Evolutionary conservation across 2,113 vertebrate species (phyloP), one percentile per base, ranked within the genome.

Genomic region (Nestor notabilis): DNA sequence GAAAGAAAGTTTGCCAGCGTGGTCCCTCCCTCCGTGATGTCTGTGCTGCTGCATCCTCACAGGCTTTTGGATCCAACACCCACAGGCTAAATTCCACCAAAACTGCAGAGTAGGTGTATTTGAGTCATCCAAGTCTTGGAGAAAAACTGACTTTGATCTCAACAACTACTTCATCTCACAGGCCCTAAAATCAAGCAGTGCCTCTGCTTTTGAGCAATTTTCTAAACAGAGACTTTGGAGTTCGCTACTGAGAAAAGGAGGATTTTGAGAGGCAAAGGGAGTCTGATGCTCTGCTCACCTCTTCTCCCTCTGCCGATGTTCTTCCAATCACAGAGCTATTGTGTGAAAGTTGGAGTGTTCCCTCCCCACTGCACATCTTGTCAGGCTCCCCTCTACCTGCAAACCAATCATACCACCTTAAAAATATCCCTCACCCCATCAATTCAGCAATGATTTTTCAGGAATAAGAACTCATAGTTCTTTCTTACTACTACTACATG

Each of bases 251-350:
- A 86, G 49, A 89, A 77, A 86, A 74, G 8, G 17, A 80, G n/a
- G 23, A 75, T 71, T 91, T 87, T 75, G 47, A 71, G 43, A 79
- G 17, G 44, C 43, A 79, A 89, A 82, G 35, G 9, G 25, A 71
- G 27, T 55, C 64, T 68, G 15, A 68, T 39, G 37, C 5, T 84
- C 69, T 90, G 70, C 47, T 29, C 33, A 50, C 17, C 43, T 78
- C 46, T 74, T 71, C 53, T 86, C 21, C 9, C 25, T 74, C 76
- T 66, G 41, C 55, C 58, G 50, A 43, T 8, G 1, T 41, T 46
- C 25, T 69, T 83, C 47, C 83, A 95, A 78, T 97, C 91, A 94
- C 23, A 0, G 20, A 81, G 46, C 65, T 91, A 91, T 96, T 97
- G 91, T 95, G 35, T 2, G 2, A 55, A 83, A 89, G 46, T 13